Percentiles rank a stretch among this genome's conserved stretches.
These are phyloP conservation scores for Poicephalus meyeri DNA, from an alignment of 2,113 vertebrate species.

Conservation along the genomic window DNA sequence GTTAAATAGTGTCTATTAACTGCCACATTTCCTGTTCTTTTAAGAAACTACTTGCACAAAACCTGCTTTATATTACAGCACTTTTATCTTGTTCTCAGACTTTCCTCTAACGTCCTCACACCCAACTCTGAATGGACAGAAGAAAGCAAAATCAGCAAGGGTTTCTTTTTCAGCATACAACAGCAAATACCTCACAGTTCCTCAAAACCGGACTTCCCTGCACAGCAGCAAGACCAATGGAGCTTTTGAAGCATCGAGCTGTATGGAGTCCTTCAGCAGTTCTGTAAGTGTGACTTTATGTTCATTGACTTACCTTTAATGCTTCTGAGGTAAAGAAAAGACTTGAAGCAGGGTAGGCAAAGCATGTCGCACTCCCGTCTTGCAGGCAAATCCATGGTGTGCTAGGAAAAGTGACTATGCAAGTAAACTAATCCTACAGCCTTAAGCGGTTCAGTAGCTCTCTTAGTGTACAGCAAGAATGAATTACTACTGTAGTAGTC, in stretches of 20 bases:
- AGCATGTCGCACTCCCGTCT: not conserved
- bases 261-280: not conserved
- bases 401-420: not conserved
- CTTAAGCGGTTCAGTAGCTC: not conserved
- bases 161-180: constrained; percentile 61
- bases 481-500: not conserved
- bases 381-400: not conserved
- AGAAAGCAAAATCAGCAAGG: constrained; percentile 66
- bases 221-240: constrained; percentile 54
- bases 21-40: not conserved
- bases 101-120: constrained; percentile 46
- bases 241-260: constrained; percentile 19
- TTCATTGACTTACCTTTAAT: not conserved
- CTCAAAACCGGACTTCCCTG: constrained; percentile 59
- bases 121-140: not conserved
- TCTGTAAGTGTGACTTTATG: constrained; percentile 67
- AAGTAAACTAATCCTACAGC: not conserved
- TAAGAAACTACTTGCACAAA: not conserved
- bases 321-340: not conserved
- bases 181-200: constrained; percentile 79
- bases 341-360: not conserved
- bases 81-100: constrained; percentile 23
- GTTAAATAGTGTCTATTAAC: not conserved
- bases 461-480: not conserved
- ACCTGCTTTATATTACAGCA: not conserved